Conservation (phyloP, 2,113 vertebrate genomes). For the Nannobrachium achirus region DNA sequence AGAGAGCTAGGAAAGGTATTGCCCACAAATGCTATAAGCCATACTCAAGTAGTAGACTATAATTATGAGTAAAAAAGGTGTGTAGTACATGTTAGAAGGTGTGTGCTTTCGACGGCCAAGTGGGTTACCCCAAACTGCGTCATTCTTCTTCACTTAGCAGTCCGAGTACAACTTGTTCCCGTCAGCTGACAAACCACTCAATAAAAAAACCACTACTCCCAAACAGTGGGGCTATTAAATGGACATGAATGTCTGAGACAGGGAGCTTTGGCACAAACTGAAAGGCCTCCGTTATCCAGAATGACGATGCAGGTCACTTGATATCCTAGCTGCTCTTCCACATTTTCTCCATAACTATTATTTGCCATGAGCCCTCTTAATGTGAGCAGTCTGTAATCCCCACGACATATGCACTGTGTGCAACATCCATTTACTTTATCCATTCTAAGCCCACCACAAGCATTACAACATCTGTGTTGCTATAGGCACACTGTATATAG, state of each 20-base stretch:
- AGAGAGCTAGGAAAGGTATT: too few relatives aligned
- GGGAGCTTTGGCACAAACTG: neutral
- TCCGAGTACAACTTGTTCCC: neutral
- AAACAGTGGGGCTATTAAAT: neutral
- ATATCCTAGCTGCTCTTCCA: conserved; percentile 11
- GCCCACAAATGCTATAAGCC: neutral
- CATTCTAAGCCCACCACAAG: neutral
- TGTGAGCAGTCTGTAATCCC: conserved; percentile 38
- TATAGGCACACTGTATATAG: neutral
- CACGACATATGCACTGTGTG: conserved; percentile 14
- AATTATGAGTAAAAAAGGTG: too few relatives aligned
- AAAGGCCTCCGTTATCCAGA: neutral
- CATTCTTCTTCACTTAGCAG: neutral
- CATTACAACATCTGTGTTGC: conserved; percentile 12
- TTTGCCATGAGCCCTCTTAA: conserved; percentile 27
- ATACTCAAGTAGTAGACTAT: neutral
- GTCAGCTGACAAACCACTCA: neutral
- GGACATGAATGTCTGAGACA: neutral
- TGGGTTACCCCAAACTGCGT: too few relatives aligned
- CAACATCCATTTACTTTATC: conserved; percentile 24
- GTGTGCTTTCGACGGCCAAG: too few relatives aligned
- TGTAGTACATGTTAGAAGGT: too few relatives aligned
- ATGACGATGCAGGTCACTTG: conserved; percentile 21
- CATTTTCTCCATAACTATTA: conserved; percentile 33
- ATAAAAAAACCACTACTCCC: neutral